Base-by-base conservation (phyloP, 1,140 invertebrate genomes). In the Drosophila jambulina region DNA sequence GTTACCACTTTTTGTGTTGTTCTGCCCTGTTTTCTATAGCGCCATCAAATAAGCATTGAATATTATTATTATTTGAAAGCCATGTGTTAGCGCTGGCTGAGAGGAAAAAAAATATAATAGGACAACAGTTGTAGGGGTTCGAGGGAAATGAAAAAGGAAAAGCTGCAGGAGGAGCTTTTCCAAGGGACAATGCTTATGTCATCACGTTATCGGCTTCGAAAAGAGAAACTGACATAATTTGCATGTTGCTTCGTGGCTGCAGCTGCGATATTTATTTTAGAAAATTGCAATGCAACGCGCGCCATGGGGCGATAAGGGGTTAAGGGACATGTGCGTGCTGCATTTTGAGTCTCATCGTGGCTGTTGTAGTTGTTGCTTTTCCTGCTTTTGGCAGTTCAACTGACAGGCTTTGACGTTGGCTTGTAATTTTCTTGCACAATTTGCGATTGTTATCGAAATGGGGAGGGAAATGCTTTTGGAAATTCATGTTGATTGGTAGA, bases 21-120 rank as follows among this genome's bases (percentile, higher is more conserved):
- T 57, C 54, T 74, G 25, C 54, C 45, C 54, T 81, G 45, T 61
- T 80, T 80, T 83, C 60, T 70, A 61, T 68, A 80, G 69, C 80
- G 74, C 71, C 81, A 87, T 84, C 80, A 88, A 87, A 87, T 86
- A 86, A 86, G 80, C 83, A 86, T 86, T 82, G 78, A 88, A 78
- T 78, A 78, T 78, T 88, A 87, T 88, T 87, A 87, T 87, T 88
- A 87, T 87, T 87, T 68, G 83, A 62, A 77, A 87, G 83, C 82
- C 80, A 84, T 87, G 79, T 87, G 62, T 60, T 43, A 53, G 61
- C 45, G 51, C 36, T 60, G 25, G 49, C 13, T 60, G 27, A 12
- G 13, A 23, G 21, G n/a, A 9, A 34, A 25, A 32, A 53, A 48
- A 8, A 42, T 34, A 68, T 32, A 48, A 63, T 40, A 36, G 56